These are phyloP conservation scores for Cristatella mucedo DNA, from an alignment of 2,888 invertebrate genomes.

Conservation along the genomic window DNA sequence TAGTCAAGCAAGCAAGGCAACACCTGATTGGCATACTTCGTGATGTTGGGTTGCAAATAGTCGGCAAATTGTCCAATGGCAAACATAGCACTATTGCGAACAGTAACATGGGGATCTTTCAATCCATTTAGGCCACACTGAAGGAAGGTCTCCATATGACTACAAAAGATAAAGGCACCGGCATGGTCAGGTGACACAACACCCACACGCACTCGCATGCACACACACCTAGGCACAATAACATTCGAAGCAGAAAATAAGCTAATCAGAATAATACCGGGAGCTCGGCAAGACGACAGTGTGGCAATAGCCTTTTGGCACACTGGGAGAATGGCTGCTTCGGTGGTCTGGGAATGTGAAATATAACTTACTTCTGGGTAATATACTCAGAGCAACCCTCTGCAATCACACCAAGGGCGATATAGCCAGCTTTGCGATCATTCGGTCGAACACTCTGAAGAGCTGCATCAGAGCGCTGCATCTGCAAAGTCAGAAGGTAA, in stretches of 20 bases:
- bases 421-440: slow-evolving; percentile 54
- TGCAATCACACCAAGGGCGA: slow-evolving; percentile 56
- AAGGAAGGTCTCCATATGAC: slow-evolving; percentile 50
- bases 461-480: slow-evolving; percentile 49
- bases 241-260: no score
- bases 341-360: no score
- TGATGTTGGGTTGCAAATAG: slow-evolving; percentile 61
- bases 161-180: no score
- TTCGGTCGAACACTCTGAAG: slow-evolving; percentile 48
- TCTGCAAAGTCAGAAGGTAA: slow-evolving; percentile 27
- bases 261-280: no score
- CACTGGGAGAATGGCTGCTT: no score
- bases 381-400: slow-evolving; percentile 65
- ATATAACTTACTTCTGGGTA: slow-evolving; percentile 44
- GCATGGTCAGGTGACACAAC: no score
- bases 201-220: no score
- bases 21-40: slow-evolving; percentile 53
- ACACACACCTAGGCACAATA: no score
- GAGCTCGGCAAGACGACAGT: no score
- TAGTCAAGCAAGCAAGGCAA: slow-evolving; percentile 57
- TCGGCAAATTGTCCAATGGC: slow-evolving; percentile 66
- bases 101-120: slow-evolving; percentile 47
- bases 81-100: slow-evolving; percentile 59
- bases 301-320: no score
- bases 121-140: slow-evolving; percentile 56